Conservation (phyloP, 2,888 invertebrate genomes). For the Hetaerina titia region DNA sequence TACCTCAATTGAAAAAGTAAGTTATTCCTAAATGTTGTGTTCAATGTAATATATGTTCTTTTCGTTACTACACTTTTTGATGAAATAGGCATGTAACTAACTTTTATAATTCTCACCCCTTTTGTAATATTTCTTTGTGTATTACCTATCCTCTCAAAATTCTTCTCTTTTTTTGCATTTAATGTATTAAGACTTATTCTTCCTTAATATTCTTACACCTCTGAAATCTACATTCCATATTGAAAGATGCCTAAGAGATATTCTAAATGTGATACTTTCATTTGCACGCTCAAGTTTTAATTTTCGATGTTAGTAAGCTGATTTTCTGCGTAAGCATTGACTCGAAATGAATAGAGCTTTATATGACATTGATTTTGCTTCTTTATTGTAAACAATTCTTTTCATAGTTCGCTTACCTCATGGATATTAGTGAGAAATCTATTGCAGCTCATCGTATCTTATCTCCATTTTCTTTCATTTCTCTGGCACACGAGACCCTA, state of each 20-base stretch:
- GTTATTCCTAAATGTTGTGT: background rate
- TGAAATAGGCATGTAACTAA: background rate
- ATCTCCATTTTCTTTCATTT: background rate
- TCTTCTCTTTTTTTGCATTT: background rate
- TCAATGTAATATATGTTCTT: background rate
- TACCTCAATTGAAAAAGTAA: background rate
- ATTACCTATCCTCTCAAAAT: background rate
- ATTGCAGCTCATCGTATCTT: background rate
- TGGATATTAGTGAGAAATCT: background rate
- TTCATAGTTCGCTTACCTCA: slow-evolving; percentile 32
- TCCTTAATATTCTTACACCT: background rate
- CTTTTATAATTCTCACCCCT: background rate
- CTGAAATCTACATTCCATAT: background rate
- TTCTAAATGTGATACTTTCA: background rate
- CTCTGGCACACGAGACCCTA: slow-evolving; percentile 4
- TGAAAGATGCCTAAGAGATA: background rate
- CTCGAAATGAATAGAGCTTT: background rate
- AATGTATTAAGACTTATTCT: background rate
- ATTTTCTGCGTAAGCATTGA: slow-evolving; percentile 7
- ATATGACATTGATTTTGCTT: background rate
- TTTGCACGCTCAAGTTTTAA: background rate
- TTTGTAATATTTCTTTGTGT: background rate
- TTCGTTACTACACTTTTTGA: background rate
- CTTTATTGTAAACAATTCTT: background rate
- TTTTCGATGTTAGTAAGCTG: background rate